A percentile compares a stretch with the other conserved stretches of the same genome.
Evolutionary conservation across 1,140 invertebrate species (phyloP).

Genomic region (Drosophila sp.): DNA sequence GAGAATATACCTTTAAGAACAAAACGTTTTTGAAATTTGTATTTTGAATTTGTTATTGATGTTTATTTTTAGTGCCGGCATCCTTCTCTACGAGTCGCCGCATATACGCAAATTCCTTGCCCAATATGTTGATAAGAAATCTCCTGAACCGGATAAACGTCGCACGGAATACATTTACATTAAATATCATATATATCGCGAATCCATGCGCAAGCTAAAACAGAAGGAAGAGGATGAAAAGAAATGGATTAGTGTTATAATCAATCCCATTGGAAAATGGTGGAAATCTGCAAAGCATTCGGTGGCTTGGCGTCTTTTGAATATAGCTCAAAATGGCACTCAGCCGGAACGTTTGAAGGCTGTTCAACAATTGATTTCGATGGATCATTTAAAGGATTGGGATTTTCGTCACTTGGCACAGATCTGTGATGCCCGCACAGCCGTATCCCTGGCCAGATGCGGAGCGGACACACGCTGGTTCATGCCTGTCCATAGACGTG

Average conservation of each 20-base stretch:
- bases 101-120: slow-evolving; percentile 62
- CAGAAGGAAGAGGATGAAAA: slow-evolving; percentile 79
- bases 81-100: slow-evolving; percentile 71
- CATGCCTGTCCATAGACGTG: slow-evolving; percentile 82
- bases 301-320: slow-evolving; percentile 83
- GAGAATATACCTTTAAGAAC: not conserved
- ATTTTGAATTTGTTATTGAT: not conserved
- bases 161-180: slow-evolving; percentile 82
- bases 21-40: not conserved
- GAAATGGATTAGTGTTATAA: slow-evolving; percentile 82
- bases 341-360: slow-evolving; percentile 83
- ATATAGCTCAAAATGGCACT: slow-evolving; percentile 82
- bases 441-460: slow-evolving; percentile 85
- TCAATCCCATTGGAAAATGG: slow-evolving; percentile 82
- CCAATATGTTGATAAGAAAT: slow-evolving; percentile 67
- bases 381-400: slow-evolving; percentile 84
- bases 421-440: slow-evolving; percentile 86
- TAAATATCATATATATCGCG: slow-evolving; percentile 81
- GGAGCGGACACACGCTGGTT: slow-evolving; percentile 85
- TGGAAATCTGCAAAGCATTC: slow-evolving; percentile 84
- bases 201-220: slow-evolving; percentile 78
- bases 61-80: slow-evolving; percentile 64
- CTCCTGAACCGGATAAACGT: slow-evolving; percentile 69
- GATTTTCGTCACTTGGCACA: slow-evolving; percentile 87
- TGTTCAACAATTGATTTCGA: slow-evolving; percentile 80